These are phyloP conservation scores for Sinonovacula constricta DNA, from an alignment of 1,140 invertebrate genomes.

Conservation along the genomic window DNA sequence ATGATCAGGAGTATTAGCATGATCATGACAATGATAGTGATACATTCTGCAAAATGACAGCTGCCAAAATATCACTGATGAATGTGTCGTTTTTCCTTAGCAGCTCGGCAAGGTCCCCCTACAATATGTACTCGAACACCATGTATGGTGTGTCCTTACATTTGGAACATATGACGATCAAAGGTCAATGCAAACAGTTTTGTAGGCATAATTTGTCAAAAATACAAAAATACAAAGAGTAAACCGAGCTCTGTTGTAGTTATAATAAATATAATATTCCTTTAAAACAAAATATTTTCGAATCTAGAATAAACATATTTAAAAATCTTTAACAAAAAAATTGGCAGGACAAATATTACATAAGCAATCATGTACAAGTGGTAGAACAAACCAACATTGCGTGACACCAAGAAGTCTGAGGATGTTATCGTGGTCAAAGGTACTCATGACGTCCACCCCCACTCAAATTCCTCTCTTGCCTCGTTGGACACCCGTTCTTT, in stretches of 20 bases:
- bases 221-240: background rate
- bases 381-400: too few relatives aligned
- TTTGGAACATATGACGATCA: slow-evolving; percentile 81
- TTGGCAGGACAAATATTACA: too few relatives aligned
- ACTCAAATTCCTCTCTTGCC: slow-evolving; percentile 90
- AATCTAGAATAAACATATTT: too few relatives aligned
- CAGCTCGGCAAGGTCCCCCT: slow-evolving; percentile 92
- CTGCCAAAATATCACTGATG: slow-evolving; percentile 42
- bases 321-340: too few relatives aligned
- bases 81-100: slow-evolving; percentile 83
- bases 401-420: slow-evolving; percentile 90
- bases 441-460: slow-evolving; percentile 93
- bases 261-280: too few relatives aligned
- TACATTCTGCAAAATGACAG: slow-evolving; percentile 62
- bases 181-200: background rate
- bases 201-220: background rate
- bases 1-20: too few relatives aligned
- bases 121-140: slow-evolving; percentile 95
- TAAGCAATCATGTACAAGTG: too few relatives aligned
- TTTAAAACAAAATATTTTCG: too few relatives aligned
- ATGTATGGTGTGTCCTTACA: slow-evolving; percentile 88
- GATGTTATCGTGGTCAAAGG: slow-evolving; percentile 92
- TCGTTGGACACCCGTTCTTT: slow-evolving; percentile 90
- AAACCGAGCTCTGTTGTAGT: too few relatives aligned
- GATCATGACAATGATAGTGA: too few relatives aligned